A percentile compares a stretch with the other conserved stretches of the same genome.
phyloP scores from a whole-genome alignment of 2,113 vertebrate species.

The Microcebus tavaratra region DNA sequence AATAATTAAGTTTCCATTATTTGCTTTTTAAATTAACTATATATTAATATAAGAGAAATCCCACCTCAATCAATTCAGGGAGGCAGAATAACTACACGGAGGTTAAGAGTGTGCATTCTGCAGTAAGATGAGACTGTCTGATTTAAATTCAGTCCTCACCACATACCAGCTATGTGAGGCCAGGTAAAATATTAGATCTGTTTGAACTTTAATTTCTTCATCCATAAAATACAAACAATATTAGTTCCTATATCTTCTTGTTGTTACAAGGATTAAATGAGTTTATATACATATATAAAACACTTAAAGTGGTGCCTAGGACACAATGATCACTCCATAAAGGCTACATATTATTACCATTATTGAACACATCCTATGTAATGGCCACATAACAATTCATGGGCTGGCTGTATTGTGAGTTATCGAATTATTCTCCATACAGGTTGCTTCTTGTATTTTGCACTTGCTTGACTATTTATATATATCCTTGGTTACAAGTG shows the following conservation, averaged over 20 bases:
- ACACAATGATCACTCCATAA: background rate
- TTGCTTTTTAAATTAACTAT: background rate
- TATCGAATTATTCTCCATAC: background rate
- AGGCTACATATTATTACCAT: background rate
- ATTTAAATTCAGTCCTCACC: background rate
- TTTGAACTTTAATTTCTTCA: constrained; percentile 10
- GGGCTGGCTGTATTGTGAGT: background rate
- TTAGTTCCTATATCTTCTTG: background rate
- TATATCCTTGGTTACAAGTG: background rate
- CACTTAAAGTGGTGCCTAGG: background rate
- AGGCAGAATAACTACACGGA: background rate
- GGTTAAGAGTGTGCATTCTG: background rate
- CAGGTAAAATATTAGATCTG: background rate
- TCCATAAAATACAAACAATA: constrained; percentile 1
- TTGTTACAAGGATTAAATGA: background rate
- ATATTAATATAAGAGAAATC: background rate
- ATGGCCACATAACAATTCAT: background rate
- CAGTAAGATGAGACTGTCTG: background rate
- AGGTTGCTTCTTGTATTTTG: background rate
- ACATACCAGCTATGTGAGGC: background rate
- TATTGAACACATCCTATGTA: background rate
- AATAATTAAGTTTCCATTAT: background rate
- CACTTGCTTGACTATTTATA: background rate
- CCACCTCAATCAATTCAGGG: background rate
- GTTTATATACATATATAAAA: background rate